A percentile compares a stretch with the other conserved stretches of the same genome.
These are phyloP conservation scores for Cyclura pinguis DNA, from an alignment of 2,797 vertebrate genomes.

Conservation along the genomic window DNA sequence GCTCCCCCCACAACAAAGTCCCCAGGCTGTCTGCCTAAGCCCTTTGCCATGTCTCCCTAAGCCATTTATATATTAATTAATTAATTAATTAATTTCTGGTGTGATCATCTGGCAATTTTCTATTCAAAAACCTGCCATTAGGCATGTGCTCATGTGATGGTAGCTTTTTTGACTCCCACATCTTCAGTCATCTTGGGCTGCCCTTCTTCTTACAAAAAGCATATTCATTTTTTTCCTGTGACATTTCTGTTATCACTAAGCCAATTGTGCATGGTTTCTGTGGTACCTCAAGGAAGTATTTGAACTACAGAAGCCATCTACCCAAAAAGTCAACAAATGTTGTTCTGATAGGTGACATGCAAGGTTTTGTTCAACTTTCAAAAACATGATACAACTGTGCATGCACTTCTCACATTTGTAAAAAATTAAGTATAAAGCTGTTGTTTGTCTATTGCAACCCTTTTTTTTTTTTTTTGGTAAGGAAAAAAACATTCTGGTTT, in stretches of 20 bases:
- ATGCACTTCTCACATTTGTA: neutral
- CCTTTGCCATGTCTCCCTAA: too few species aligned
- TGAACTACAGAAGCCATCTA: neutral
- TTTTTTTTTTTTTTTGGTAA: neutral
- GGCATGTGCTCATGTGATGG: too few species aligned
- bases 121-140: too few species aligned
- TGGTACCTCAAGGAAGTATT: neutral
- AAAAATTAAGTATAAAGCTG: neutral
- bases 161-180: too few species aligned
- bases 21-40: too few species aligned
- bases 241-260: neutral
- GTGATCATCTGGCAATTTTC: too few species aligned
- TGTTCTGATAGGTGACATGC: neutral
- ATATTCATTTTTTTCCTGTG: neutral
- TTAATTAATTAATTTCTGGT: too few species aligned
- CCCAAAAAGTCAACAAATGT: neutral
- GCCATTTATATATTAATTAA: too few species aligned
- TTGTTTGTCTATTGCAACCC: neutral
- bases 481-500: too few species aligned
- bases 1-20: too few species aligned
- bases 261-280: neutral
- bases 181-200: too few species aligned
- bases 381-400: neutral
- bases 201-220: neutral
- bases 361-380: neutral